Conservation (phyloP, 2,888 invertebrate genomes). For the Philonicus albiceps region DNA sequence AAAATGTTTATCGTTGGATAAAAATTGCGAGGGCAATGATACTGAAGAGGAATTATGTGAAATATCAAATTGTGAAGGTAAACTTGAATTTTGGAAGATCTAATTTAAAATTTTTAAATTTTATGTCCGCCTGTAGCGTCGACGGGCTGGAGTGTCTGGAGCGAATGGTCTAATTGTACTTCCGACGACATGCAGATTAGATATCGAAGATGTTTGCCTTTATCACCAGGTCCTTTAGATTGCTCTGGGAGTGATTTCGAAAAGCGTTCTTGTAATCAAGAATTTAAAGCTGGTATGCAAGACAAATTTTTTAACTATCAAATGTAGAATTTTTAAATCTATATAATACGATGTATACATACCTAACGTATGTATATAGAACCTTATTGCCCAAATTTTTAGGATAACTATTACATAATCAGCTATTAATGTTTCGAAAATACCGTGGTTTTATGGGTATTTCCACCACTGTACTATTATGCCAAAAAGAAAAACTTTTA, state of each 20-base stretch:
- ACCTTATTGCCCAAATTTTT: too few species aligned
- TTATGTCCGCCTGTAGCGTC: constrained; percentile 64
- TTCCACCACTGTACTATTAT: too few species aligned
- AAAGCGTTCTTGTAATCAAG: constrained; percentile 69
- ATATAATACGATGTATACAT: too few species aligned
- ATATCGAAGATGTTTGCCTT: constrained; percentile 70
- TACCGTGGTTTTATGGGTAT: too few species aligned
- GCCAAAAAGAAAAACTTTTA: too few species aligned
- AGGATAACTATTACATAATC: too few species aligned
- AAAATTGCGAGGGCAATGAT: constrained; percentile 71
- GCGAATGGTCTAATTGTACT: constrained; percentile 74
- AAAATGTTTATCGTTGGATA: constrained; percentile 69
- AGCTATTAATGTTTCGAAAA: too few species aligned
- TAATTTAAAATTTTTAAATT: background rate
- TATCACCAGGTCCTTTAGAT: constrained; percentile 66
- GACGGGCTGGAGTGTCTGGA: constrained; percentile 80
- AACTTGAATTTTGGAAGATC: constrained; percentile 50
- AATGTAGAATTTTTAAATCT: too few species aligned
- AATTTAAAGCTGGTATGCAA: constrained; percentile 48
- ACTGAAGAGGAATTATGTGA: constrained; percentile 75
- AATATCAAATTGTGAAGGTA: constrained; percentile 73
- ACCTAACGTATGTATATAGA: too few species aligned
- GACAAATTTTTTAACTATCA: background rate
- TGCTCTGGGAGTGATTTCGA: constrained; percentile 77
- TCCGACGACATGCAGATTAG: constrained; percentile 73